Conservation (phyloP, 2,888 invertebrate genomes). For the Dendrolimus houi region DNA sequence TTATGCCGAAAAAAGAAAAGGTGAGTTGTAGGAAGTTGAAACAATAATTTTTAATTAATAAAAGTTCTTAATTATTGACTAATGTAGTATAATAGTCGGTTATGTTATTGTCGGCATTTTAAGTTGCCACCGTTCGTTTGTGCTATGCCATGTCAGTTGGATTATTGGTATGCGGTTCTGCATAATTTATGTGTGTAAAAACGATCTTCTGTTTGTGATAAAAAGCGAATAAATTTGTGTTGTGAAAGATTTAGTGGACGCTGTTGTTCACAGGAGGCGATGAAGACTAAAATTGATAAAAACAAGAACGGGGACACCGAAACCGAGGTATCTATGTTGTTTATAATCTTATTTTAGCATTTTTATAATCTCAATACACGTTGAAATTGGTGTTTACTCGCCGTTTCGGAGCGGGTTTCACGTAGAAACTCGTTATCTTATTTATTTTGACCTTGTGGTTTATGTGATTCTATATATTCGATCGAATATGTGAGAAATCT, state of each 20-base stretch:
- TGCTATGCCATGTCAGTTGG: constrained; percentile 64
- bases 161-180: constrained; percentile 56
- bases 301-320: constrained; percentile 74
- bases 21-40: constrained; percentile 30
- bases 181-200: constrained; percentile 58
- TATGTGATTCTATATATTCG: not conserved
- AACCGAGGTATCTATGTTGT: constrained; percentile 67
- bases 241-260: constrained; percentile 55
- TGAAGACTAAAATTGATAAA: constrained; percentile 78
- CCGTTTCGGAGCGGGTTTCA: not conserved
- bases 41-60: constrained; percentile 9
- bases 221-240: constrained; percentile 35
- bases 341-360: constrained; percentile 23
- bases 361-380: constrained; percentile 9
- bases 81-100: constrained; percentile 15
- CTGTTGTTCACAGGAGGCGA: constrained; percentile 68
- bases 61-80: constrained; percentile 10
- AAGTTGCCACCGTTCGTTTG: constrained; percentile 33
- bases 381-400: constrained; percentile 1
- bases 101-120: constrained; percentile 48
- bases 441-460: not conserved
- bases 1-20: constrained; percentile 54
- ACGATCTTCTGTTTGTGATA: constrained; percentile 41
- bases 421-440: not conserved
- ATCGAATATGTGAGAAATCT: not conserved